Evolutionary conservation across 2,888 invertebrate species (phyloP).

Genomic region (Rotaria macrura): DNA sequence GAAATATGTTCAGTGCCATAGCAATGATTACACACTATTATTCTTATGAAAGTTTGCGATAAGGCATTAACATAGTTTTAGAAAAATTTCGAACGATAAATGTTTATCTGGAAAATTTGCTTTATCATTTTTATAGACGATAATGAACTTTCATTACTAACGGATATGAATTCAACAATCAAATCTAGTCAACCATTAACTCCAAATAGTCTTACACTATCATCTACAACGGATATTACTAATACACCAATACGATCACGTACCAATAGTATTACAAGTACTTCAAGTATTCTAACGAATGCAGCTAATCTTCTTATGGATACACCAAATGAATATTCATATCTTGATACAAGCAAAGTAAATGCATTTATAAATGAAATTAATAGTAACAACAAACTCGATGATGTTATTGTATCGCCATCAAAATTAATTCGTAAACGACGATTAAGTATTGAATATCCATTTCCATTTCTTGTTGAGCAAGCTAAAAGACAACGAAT

Average conservation of each 20-base stretch:
- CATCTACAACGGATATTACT: not conserved
- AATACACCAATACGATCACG: not conserved
- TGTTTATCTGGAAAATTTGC: too few species aligned
- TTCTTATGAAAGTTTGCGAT: too few species aligned
- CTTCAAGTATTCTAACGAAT: not conserved
- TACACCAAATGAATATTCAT: constrained; percentile 5
- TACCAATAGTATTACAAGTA: not conserved
- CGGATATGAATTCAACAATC: not conserved
- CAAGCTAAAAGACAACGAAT: not conserved
- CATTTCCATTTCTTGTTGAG: constrained; percentile 14
- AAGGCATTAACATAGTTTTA: too few species aligned
- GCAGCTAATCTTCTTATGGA: not conserved
- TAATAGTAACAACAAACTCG: not conserved
- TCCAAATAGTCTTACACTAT: not conserved
- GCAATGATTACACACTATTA: too few species aligned
- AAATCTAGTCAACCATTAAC: not conserved
- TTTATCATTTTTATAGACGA: not conserved
- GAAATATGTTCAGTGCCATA: too few species aligned
- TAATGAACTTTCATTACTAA: not conserved
- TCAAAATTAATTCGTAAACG: not conserved
- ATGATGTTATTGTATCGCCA: not conserved
- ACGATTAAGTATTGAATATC: constrained; percentile 3
- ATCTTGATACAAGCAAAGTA: not conserved
- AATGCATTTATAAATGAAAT: not conserved
- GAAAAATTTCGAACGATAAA: too few species aligned